A percentile compares a stretch with the other conserved stretches of the same genome.
These are phyloP conservation scores for Pollicipes pollicipes DNA, from an alignment of 1,140 invertebrate species.

Conservation along the genomic window DNA sequence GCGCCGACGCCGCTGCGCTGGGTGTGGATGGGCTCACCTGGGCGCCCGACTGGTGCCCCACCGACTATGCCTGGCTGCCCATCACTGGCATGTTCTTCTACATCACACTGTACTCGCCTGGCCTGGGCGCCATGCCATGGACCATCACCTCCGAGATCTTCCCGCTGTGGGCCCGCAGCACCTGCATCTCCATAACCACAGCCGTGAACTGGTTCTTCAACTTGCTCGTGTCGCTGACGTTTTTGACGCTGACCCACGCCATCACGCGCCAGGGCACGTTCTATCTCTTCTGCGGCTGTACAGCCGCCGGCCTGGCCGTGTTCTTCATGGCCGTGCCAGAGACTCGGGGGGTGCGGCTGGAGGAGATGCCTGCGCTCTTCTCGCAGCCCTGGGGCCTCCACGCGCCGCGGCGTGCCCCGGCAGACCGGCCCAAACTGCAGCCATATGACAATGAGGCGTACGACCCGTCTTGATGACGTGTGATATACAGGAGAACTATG, in stretches of 20 bases:
- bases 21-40: conserved; percentile 18
- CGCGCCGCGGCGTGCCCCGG: no score
- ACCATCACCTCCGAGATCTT: conserved; percentile 46
- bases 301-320: conserved; percentile 31
- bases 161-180: conserved; percentile 40
- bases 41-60: conserved; percentile 31
- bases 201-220: conserved; percentile 42
- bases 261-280: conserved; percentile 29
- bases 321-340: conserved; percentile 36
- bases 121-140: conserved; percentile 47
- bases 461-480: neutral
- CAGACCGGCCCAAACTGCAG: neutral
- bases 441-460: neutral
- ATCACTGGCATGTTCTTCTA: conserved; percentile 34
- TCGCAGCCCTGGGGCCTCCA: conserved; percentile 10
- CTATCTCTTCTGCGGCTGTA: conserved; percentile 34
- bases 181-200: conserved; percentile 37
- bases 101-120: conserved; percentile 17
- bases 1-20: conserved; percentile 15
- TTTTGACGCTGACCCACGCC: conserved; percentile 28
- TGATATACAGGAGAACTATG: no score
- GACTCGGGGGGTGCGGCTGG: conserved; percentile 34
- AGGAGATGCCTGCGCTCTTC: conserved; percentile 35
- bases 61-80: conserved; percentile 32
- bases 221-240: conserved; percentile 40